These are phyloP conservation scores for Perognathus longimembris DNA, from an alignment of 2,113 vertebrate species.

Conservation along the genomic window DNA sequence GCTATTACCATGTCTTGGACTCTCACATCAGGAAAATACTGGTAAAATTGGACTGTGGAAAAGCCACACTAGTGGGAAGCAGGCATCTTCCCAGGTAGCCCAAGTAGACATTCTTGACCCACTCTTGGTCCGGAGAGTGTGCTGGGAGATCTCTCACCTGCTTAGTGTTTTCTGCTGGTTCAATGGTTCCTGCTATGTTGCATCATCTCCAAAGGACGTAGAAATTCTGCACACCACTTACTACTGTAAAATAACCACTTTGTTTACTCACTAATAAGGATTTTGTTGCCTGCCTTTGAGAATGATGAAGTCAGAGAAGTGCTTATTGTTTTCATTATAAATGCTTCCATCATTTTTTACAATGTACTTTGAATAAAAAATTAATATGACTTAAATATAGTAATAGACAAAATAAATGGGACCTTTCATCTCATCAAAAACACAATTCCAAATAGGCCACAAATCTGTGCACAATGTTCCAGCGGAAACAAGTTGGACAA, in stretches of 20 bases:
- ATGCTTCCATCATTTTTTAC: background rate
- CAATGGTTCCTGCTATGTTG: background rate
- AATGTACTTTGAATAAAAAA: constrained; percentile 11
- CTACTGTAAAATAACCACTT: background rate
- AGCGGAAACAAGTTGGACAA: too few relatives aligned
- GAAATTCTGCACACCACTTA: background rate
- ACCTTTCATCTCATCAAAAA: constrained; percentile 2
- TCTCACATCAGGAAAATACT: background rate
- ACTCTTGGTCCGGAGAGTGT: too few relatives aligned
- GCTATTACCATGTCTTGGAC: background rate
- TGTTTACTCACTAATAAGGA: background rate
- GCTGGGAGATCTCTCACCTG: background rate
- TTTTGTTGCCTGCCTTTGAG: background rate
- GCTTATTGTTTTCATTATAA: constrained; percentile 17
- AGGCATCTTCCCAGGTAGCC: too few relatives aligned
- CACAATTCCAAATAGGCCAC: background rate
- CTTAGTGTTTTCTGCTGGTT: background rate
- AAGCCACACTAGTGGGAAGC: too few relatives aligned
- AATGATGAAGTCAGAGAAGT: background rate
- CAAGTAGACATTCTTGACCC: too few relatives aligned
- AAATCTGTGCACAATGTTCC: background rate
- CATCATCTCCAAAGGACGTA: background rate
- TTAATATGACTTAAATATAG: background rate
- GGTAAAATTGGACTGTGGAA: background rate
- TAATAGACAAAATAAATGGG: constrained; percentile 27